Evolutionary conservation across 2,797 vertebrate species (phyloP).

Genomic region (Ptychadena robeensis): DNA sequence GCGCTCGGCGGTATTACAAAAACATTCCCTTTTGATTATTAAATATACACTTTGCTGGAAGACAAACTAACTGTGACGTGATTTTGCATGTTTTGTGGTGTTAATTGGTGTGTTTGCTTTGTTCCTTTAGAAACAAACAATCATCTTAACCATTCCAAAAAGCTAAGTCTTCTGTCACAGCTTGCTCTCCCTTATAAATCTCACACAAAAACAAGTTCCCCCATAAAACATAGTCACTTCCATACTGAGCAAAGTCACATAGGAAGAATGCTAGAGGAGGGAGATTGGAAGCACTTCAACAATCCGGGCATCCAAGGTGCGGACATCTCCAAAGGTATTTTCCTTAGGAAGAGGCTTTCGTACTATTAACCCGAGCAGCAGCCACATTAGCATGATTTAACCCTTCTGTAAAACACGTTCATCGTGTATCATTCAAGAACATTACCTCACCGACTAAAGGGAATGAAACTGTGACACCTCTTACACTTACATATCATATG

Average conservation of each 20-base stretch:
- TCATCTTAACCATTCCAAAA: constrained; percentile 76
- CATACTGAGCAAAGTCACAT: constrained; percentile 63
- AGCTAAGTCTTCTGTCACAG: constrained; percentile 84
- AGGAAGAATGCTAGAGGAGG: constrained; percentile 66
- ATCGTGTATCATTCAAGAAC: background rate
- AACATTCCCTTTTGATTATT: background rate
- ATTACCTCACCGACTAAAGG: background rate
- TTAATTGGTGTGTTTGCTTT: constrained; percentile 70
- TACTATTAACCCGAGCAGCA: constrained; percentile 36
- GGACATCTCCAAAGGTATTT: constrained; percentile 88
- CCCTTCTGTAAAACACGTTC: constrained; percentile 17
- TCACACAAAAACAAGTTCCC: constrained; percentile 69
- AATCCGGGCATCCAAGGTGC: constrained; percentile 79
- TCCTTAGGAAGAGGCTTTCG: constrained; percentile 37
- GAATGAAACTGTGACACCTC: constrained; percentile 1
- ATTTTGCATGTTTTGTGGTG: constrained; percentile 40
- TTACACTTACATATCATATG: constrained; percentile 5
- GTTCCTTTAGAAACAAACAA: constrained; percentile 79
- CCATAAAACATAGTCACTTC: constrained; percentile 70
- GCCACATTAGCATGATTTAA: constrained; percentile 13
- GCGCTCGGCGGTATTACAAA: background rate
- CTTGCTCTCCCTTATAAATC: constrained; percentile 83
- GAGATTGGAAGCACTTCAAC: constrained; percentile 62
- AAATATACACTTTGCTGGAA: constrained; percentile 37
- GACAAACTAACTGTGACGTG: constrained; percentile 10